Conservation (phyloP, 2,888 invertebrate genomes). For the Geophilus truncorum region DNA sequence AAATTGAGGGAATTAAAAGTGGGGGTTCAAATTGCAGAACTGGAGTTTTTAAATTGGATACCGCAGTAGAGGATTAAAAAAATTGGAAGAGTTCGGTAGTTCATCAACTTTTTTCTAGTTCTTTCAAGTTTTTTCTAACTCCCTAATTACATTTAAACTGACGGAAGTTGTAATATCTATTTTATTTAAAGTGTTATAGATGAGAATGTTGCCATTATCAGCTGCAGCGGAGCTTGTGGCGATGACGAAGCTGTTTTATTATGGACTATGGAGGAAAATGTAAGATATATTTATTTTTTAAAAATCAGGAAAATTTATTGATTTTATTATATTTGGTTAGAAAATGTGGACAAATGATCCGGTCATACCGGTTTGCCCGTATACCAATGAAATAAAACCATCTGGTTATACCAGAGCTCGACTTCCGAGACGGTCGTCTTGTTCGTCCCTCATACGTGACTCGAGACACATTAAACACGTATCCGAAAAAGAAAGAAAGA, state of each 20-base stretch:
- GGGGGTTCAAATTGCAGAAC: no score
- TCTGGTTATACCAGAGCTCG: constrained; percentile 41
- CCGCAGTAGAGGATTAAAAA: no score
- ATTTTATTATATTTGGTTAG: constrained; percentile 35
- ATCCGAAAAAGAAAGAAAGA: not conserved
- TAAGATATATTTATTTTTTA: not conserved
- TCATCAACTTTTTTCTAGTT: no score
- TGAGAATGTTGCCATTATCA: constrained; percentile 48
- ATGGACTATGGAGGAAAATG: constrained; percentile 48
- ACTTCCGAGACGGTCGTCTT: constrained; percentile 38
- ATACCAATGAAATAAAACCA: constrained; percentile 45
- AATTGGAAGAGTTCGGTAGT: no score
- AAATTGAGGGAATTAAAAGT: no score
- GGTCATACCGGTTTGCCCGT: constrained; percentile 46
- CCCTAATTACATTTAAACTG: no score
- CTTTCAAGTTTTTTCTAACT: no score
- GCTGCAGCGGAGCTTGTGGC: constrained; percentile 52
- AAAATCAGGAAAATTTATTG: no score
- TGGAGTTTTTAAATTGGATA: no score
- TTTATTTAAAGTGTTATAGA: constrained; percentile 34
- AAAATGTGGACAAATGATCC: constrained; percentile 51
- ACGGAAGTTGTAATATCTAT: not conserved
- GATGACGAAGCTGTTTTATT: constrained; percentile 54
- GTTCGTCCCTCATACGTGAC: not conserved
- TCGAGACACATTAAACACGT: not conserved